Conservation (phyloP, 2,888 invertebrate species). For the Drosophila maculinotata region DNA sequence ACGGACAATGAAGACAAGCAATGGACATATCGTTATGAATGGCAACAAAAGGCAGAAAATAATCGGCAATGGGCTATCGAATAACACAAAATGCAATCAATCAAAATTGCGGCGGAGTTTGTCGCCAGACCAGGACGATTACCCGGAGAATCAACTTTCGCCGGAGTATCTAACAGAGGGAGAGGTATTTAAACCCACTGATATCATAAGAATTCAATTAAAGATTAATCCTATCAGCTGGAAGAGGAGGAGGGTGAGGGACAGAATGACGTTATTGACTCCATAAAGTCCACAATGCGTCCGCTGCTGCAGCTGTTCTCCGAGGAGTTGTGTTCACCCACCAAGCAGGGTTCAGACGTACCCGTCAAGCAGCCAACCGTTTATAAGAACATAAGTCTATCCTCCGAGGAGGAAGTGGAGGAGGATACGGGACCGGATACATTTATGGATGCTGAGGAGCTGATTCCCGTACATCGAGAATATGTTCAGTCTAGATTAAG, state of each 20-base stretch:
- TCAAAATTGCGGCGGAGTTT: neutral
- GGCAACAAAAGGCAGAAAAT: slow-evolving; percentile 5
- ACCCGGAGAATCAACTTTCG: slow-evolving; percentile 3
- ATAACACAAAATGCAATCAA: slow-evolving; percentile 2
- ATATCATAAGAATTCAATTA: neutral
- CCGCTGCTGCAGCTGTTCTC: slow-evolving; percentile 37
- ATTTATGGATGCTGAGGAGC: neutral
- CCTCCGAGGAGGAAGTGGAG: slow-evolving; percentile 37
- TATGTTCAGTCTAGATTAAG: too few species aligned
- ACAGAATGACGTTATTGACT: slow-evolving; percentile 6
- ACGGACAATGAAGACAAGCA: slow-evolving; percentile 19
- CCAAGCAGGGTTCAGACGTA: neutral
- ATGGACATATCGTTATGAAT: slow-evolving; percentile 8
- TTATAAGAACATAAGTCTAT: slow-evolving; percentile 33
- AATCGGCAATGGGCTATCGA: neutral
- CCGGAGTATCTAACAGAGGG: slow-evolving; percentile 1
- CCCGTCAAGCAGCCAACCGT: neutral
- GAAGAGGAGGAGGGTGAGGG: neutral
- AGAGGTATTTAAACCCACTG: slow-evolving; percentile 16
- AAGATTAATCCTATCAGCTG: neutral
- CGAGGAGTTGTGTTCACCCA: slow-evolving; percentile 20
- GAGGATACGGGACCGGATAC: too few species aligned
- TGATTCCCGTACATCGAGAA: too few species aligned
- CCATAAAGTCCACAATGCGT: slow-evolving; percentile 23
- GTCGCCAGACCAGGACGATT: neutral